Base-by-base conservation (phyloP, 2,888 invertebrate species). In the Ametastegia equiseti region DNA sequence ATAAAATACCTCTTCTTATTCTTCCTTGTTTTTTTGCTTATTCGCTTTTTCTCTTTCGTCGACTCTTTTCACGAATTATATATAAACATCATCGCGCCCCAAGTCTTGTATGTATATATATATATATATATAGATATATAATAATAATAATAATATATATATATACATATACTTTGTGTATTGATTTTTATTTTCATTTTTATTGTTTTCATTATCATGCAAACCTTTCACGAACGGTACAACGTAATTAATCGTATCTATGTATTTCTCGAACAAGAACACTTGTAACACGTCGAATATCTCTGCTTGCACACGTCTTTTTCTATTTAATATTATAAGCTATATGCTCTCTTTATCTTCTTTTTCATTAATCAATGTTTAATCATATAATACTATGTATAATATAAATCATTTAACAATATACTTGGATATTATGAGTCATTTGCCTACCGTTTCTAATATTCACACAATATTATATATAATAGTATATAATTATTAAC, bases 381-480 rank as follows among this genome's bases (percentile, higher is more conserved):
- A 78, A 78, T 78, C 78, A 63, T 78, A 78, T 27, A n/a, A n/a
- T n/a, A n/a, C n/a, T n/a, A n/a, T 63, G 39, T 63, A 63, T 78
- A 27, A 30, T 60, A 60, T 78, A 60, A 57, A 42, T 60, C 39
- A 63, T 42, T 60, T 60, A 78, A 78, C 60, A 63, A 78, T 78
- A 78, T 77, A 77, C 77, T 77, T 77, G 77, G 77, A 78, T 42
- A 42, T 60, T 78, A 78, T 45, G 78, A 78, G 78, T 78, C 39
- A 75, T 78, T n/a, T 78, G 78, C 78, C 78, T 78, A 78, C 78
- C 60, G 60, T 19, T 71, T 45, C 78, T 78, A 75, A 81, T 79
- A 81, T 79, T 81, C 81, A 69, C 81, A 79, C 81, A 79, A 69
- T 67, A 67, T 81, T 81, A 81, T 71, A 45, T 39, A 57, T 81